Base-by-base conservation (phyloP, 2,113 vertebrate genomes). In the Eurypyga helias region DNA sequence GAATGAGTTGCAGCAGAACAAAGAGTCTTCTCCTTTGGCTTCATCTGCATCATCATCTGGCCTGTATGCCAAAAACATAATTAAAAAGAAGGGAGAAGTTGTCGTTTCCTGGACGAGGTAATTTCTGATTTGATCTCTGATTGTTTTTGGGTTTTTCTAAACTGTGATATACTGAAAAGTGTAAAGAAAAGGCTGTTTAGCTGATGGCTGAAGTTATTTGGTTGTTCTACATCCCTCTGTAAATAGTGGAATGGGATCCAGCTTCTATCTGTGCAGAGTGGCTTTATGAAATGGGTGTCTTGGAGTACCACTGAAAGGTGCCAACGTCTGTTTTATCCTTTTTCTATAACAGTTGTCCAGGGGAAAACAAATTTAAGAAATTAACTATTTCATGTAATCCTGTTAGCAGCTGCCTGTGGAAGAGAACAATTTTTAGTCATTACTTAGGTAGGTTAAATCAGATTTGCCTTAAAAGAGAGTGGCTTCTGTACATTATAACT, bases 101-200 rank as follows among this genome's bases (percentile, higher is more conserved):
- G 98, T 99, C 85, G 98, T 99, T 94, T 98, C 99, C 6, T 99
- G 99, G 99, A 99, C 99, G 36, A 99, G 99, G 99, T 99, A 98
- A 93, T 80, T 89, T 76, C 48, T 84, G 25, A 19, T 73, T 78
- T 81, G 14, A 33, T 83, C 13, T 78, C 75, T 87, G 34, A 16
- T 76, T 84, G 36, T 6, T 71, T 71, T 38, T 43, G n/a, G 25
- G 1, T 3, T 13, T 72, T 49, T 66, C 70, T 7, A 17, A 83
- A 46, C 13, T 33, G 0, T 60, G n/a, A 13, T 41, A 31, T 6
- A 17, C 31, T 69, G n/a, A 51, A 23, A 38, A 69, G 14, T 46
- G 55, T 12, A 17, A 77, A 48, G 66, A 36, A 72, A 62, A 78
- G 25, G 3, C 1, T 70, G 11, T 75, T 93, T 77, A 77, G 41